Conservation (phyloP, 2,888 invertebrate species). For the Cistogaster globosa region DNA sequence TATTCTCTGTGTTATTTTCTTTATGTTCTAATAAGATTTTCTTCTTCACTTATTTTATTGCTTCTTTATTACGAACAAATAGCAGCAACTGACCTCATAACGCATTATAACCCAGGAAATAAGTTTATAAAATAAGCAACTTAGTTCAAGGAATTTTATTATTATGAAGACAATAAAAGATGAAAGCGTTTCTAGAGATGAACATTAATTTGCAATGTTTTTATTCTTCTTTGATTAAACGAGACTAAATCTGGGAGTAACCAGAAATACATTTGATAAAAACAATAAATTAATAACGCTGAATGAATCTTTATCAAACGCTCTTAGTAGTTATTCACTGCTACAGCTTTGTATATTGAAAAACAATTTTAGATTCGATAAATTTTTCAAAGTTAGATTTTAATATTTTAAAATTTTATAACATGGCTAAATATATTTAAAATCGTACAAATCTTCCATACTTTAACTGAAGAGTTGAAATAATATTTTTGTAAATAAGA, state of each 20-base stretch:
- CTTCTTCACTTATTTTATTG: background rate
- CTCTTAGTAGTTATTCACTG: too few relatives aligned
- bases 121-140: background rate
- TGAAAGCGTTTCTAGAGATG: conserved; percentile 32
- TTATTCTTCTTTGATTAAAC: background rate
- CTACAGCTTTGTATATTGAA: too few relatives aligned
- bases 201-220: conserved; percentile 13
- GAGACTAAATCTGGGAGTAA: background rate
- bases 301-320: too few relatives aligned
- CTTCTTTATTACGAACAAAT: conserved; percentile 6
- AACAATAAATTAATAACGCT: too few relatives aligned
- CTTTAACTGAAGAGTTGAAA: too few relatives aligned
- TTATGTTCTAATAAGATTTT: background rate
- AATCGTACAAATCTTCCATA: too few relatives aligned
- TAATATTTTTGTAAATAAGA: too few relatives aligned
- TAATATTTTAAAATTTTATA: too few relatives aligned
- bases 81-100: conserved; percentile 29
- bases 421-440: too few relatives aligned
- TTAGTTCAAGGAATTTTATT: conserved; percentile 36
- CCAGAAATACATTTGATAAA: background rate
- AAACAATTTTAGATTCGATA: too few relatives aligned
- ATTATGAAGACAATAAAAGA: conserved; percentile 24
- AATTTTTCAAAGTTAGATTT: too few relatives aligned
- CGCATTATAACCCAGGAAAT: conserved; percentile 56
- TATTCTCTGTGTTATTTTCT: background rate